Evolutionary conservation across 2,113 vertebrate species (phyloP).

Genomic region (Spheniscus mendiculus): DNA sequence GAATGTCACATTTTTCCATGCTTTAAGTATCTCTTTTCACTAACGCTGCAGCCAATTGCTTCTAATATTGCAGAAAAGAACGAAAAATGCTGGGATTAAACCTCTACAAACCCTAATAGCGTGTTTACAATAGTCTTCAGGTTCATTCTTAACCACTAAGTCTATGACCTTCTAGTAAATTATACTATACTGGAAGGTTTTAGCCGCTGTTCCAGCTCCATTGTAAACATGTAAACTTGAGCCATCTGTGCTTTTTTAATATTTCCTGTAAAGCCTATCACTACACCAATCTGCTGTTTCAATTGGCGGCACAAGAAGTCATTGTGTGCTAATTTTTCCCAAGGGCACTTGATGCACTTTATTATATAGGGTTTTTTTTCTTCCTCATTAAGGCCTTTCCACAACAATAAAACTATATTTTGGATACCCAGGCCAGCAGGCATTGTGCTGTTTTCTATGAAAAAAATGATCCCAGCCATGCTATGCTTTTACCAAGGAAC

Average conservation of each 20-base stretch:
- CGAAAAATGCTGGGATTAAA: conserved; percentile 7
- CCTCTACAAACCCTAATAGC: conserved; percentile 27
- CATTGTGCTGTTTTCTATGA: conserved; percentile 41
- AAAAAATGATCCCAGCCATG: background rate
- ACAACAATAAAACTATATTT: conserved; percentile 64
- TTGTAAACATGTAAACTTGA: conserved; percentile 70
- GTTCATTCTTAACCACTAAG: conserved; percentile 45
- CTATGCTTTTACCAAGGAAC: conserved; percentile 22
- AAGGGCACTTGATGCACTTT: conserved; percentile 68
- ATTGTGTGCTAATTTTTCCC: conserved; percentile 76
- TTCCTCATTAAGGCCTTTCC: conserved; percentile 63
- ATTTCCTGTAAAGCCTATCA: conserved; percentile 71
- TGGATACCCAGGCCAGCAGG: conserved; percentile 41
- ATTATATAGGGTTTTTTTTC: conserved; percentile 64
- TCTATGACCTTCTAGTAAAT: conserved; percentile 64
- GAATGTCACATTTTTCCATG: conserved; percentile 42
- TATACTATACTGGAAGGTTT: conserved; percentile 48
- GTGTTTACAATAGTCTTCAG: conserved; percentile 54
- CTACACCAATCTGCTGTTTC: conserved; percentile 52
- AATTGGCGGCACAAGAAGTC: conserved; percentile 71
- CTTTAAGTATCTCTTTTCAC: conserved; percentile 57
- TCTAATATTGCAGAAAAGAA: conserved; percentile 39
- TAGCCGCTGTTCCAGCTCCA: conserved; percentile 63
- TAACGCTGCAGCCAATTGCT: conserved; percentile 3
- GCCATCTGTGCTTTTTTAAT: conserved; percentile 75